These are phyloP conservation scores for Entosphenus tridentatus DNA, from an alignment of 2,113 vertebrate species.

Conservation along the genomic window DNA sequence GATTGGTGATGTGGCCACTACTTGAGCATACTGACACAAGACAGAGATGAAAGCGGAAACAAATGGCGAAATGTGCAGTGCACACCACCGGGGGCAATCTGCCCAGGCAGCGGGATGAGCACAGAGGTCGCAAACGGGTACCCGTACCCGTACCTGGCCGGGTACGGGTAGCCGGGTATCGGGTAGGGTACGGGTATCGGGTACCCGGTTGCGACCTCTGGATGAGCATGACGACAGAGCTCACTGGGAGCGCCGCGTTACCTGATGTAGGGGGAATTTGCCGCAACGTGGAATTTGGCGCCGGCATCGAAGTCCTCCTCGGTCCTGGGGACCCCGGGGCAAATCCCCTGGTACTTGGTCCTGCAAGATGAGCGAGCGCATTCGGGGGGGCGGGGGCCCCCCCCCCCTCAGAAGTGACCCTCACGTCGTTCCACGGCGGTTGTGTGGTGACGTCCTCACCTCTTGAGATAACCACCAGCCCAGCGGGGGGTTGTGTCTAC, in stretches of 20 bases:
- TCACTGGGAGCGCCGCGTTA: constrained; percentile 14
- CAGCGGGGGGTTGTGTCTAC: background rate
- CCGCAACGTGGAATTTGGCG: constrained; percentile 73
- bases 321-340: constrained; percentile 35
- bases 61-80: no score
- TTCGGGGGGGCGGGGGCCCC: background rate
- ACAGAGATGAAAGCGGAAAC: no score
- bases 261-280: constrained; percentile 87
- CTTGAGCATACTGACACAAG: no score
- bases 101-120: no score
- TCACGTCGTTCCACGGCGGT: background rate
- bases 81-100: no score
- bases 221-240: no score
- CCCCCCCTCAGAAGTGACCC: background rate
- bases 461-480: background rate
- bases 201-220: no score
- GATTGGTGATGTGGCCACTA: no score
- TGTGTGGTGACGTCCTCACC: background rate
- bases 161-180: no score
- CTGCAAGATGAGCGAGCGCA: constrained; percentile 21
- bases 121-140: no score
- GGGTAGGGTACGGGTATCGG: no score
- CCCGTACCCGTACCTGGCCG: no score
- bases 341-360: constrained; percentile 85
- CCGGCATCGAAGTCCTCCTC: constrained; percentile 67